These are phyloP conservation scores for Heliconius ismenius DNA, from an alignment of 2,888 invertebrate genomes.

Conservation along the genomic window DNA sequence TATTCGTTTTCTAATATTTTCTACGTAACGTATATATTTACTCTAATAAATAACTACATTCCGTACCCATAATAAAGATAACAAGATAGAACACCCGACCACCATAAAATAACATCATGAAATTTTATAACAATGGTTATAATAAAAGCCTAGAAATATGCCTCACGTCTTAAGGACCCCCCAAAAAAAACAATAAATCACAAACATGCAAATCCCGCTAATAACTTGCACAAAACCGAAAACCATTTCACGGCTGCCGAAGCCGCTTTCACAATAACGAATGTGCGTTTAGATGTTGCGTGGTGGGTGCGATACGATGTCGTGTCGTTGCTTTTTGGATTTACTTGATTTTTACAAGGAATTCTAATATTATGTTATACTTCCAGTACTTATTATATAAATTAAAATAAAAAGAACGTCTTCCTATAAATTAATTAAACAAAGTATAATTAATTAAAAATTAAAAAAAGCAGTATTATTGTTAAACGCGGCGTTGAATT, in stretches of 20 bases:
- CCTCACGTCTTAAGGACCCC: conserved; percentile 48
- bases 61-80: conserved; percentile 4
- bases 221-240: conserved; percentile 82
- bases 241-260: conserved; percentile 78
- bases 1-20: background rate
- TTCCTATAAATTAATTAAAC: no score
- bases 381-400: no score
- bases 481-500: no score
- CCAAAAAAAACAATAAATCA: conserved; percentile 75
- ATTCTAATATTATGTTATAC: no score
- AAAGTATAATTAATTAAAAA: no score
- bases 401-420: no score
- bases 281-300: conserved; percentile 34
- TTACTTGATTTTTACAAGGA: no score
- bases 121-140: conserved; percentile 49
- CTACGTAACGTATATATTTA: background rate
- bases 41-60: background rate
- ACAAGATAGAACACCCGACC: conserved; percentile 6
- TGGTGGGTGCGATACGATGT: conserved; percentile 42
- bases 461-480: no score
- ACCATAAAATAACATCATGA: conserved; percentile 44
- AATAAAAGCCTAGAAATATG: conserved; percentile 50
- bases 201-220: conserved; percentile 80
- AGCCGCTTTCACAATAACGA: conserved; percentile 50
- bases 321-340: background rate